Base-by-base conservation (phyloP, 2,888 invertebrate genomes). In the Orchesella flavescens region DNA sequence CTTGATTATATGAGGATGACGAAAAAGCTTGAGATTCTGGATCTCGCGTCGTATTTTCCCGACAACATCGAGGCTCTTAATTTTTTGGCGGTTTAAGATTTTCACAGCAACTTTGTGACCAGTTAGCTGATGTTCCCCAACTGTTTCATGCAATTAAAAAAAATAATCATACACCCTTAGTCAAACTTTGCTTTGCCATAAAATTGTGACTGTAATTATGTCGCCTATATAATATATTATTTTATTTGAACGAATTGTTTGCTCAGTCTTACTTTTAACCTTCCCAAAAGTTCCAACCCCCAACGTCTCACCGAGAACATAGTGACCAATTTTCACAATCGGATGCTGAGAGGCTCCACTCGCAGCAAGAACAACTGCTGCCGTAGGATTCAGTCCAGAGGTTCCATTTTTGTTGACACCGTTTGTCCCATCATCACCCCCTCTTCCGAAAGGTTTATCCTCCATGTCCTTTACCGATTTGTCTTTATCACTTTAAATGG, bases 231-330 rank as follows among this genome's bases (percentile, higher is more conserved):
- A n/a, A n/a, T n/a, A n/a, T n/a, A n/a, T n/a, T n/a, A n/a, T n/a
- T n/a, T n/a, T n/a, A n/a, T n/a, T n/a, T n/a, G n/a, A n/a, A n/a
- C n/a, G n/a, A n/a, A n/a, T n/a, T n/a, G n/a, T n/a, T n/a, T n/a
- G n/a, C n/a, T n/a, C n/a, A 63, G 23, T 10, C 92, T 90, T 90
- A 93, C 93, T 97, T 93, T 99, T 99, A 1, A 99, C 99, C 93
- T 99, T 99, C 80, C 99, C 99, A 91, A 99, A 99, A 4, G 99
- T 99, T 43, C 99, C 99, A 53, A 98, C 97, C 53, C 99, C 99
- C 61, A 99, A 92, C 1, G 96, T 96, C 89, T 94, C 94, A 21
- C 99, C 98, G 71, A 99, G 92, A 75, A 97, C 95, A 91, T 99
- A 99, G 91, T 99, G 98, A 0, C 99, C 99, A 90, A 98, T 99